phyloP scores from a whole-genome alignment of 1,140 invertebrate genomes.

The Drosophila sturtevanti region DNA sequence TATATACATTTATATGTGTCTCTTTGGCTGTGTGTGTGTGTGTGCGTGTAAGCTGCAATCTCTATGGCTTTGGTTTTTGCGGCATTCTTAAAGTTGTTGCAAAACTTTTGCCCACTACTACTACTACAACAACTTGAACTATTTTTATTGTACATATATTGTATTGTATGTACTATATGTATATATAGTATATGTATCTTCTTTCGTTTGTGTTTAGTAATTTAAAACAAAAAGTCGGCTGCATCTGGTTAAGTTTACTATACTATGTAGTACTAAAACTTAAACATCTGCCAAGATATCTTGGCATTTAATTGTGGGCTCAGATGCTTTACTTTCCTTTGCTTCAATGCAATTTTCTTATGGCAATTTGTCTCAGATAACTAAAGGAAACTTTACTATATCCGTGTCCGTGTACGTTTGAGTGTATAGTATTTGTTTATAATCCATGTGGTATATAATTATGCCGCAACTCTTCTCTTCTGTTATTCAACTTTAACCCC shows the following conservation, averaged over 20 bases:
- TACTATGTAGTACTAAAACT: slow-evolving; percentile 60
- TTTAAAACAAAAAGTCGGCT: slow-evolving; percentile 68
- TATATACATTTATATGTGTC: no score
- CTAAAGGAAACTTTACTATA: slow-evolving; percentile 26
- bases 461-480: slow-evolving; percentile 25
- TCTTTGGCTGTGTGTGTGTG: no score
- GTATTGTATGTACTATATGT: not conserved
- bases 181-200: not conserved
- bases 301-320: slow-evolving; percentile 67
- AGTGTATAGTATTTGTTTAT: slow-evolving; percentile 57
- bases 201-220: slow-evolving; percentile 49
- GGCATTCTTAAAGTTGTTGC: not conserved
- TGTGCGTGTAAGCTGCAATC: not conserved
- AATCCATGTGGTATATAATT: slow-evolving; percentile 61
- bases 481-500: not conserved
- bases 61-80: not conserved
- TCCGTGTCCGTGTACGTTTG: not conserved
- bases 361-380: slow-evolving; percentile 74
- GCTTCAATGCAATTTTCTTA: slow-evolving; percentile 44
- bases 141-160: not conserved
- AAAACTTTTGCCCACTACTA: slow-evolving; percentile 13
- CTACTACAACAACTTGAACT: not conserved
- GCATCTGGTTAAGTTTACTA: slow-evolving; percentile 51
- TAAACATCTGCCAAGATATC: slow-evolving; percentile 52
- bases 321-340: slow-evolving; percentile 13